Evolutionary conservation across 2,888 invertebrate genomes (phyloP), one percentile per base, ranked within the genome.

Genomic region (Priocnemis perturbator): DNA sequence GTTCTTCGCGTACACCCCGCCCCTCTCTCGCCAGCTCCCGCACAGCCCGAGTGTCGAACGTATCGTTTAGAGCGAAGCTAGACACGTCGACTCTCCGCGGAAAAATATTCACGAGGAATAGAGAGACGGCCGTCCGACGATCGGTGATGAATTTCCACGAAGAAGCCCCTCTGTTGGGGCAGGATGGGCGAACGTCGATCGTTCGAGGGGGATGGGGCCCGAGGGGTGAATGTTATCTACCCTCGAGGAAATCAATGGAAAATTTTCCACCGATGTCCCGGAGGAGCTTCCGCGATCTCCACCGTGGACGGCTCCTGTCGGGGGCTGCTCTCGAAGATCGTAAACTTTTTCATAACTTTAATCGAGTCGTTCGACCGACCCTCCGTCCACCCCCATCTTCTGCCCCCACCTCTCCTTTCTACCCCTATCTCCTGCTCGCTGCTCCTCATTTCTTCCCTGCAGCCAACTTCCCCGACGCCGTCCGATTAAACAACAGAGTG

Each of bases 281-380:
- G 21, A 56, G 47, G 30, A 50, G 50, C 19, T 44, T 17, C 5
- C 56, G 47, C 14, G 59, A 62, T 60, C 37, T 55, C 47, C 53
- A 48, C 37, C 19, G 44, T 45, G 60, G 60, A 23, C 47, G 60
- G 30, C 52, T 21, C 53, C 48, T 56, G 62, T 47, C 64, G 58
- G 30, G 77, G 11, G 37, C 37, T 37, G 37, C 37, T 37, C 37
- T 37, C 37, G 37, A 37, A 37, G 37, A 73, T 76, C 74, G 67
- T 74, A 72, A 81, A 82, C 73, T 83, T 83, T 81, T 81, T 77
- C 78, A 78, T 72, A 83, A 83, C 70, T 83, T 83, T 83, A 83
- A 83, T 83, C 79, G 79, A 81, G 73, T 81, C 78, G 59, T 64
- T 62, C 61, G 30, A 64, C 37, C 37, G 37, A 37, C 52, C 60